A percentile compares a stretch with the other conserved stretches of the same genome.
phyloP scores from a whole-genome alignment of 2,797 vertebrate genomes.

The Hemitrygon akajei region DNA sequence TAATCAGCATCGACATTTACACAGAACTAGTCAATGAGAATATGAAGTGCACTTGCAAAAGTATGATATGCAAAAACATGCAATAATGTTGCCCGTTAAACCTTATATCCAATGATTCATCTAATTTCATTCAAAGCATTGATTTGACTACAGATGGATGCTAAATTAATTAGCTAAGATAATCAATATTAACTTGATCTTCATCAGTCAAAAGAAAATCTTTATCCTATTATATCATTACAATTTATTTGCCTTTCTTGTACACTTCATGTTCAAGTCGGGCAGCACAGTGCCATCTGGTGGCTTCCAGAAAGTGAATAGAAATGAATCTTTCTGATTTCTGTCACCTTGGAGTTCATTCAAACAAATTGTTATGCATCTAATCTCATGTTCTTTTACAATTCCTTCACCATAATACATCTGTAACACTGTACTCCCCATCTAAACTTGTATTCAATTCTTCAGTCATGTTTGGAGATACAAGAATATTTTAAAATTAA shows the following conservation, averaged over 20 bases:
- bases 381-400: background rate
- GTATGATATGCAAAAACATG: background rate
- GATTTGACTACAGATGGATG: background rate
- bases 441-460: background rate
- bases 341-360: background rate
- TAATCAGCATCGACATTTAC: background rate
- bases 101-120: background rate
- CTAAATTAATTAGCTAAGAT: background rate
- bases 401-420: background rate
- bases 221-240: background rate
- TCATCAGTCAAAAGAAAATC: background rate
- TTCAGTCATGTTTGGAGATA: background rate
- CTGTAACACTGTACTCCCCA: background rate
- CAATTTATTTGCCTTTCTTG: background rate
- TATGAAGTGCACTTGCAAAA: background rate
- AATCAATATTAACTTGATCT: background rate
- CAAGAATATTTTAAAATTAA: no score
- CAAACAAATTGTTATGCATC: background rate
- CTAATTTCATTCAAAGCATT: background rate
- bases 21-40: background rate
- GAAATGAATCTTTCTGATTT: background rate
- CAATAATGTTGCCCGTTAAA: background rate
- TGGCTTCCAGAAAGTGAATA: background rate
- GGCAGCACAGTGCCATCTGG: background rate
- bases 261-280: background rate